Evolutionary conservation across 2,113 vertebrate genomes (phyloP), one percentile per base, ranked within the genome.

Genomic region (Panthera uncia): DNA sequence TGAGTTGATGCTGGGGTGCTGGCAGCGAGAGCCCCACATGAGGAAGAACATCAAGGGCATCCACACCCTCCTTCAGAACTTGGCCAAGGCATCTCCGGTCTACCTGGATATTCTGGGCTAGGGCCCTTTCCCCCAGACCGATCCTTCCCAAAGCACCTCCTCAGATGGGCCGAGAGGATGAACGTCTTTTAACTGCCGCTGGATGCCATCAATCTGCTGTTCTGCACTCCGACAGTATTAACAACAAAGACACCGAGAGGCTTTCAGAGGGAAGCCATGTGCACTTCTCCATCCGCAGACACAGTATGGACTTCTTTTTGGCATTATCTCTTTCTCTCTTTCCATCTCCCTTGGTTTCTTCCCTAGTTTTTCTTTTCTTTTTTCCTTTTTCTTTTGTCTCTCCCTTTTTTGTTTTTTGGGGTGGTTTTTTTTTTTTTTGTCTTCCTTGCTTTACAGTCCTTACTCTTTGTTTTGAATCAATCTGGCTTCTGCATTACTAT

Each of bases 81-180:
- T 99, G 99, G 99, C 99, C 98, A 99, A 99, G 99, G 99, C 99
- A 86, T 99, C 99, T 69, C 99, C 99, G 2, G 99, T 99, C 86
- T 99, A 99, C 98, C 99, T 99, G 99, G 99, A 99, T 98, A 99
- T 99, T 99, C 99, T 99, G 97, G 99, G 99, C 98, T 99, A 99
- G 99, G 97, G 68, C 92, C 94, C 97, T 94, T 83, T 85, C 88
- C 94, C 91, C 87, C 97, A 98, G 97, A 97, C 79, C 91, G 0
- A 41, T 55, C 97, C 95, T 93, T 94, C 95, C 97, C 95, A 50
- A 96, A 73, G 74, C 90, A 90, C 98, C 98, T 98, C 98, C 98
- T 97, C 97, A 97, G 98, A 96, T 36, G 97, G 98, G 97, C 98
- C 97, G 29, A 15, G 45, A 98, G 97, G 98, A 99, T 95, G 97